Conservation (phyloP, 2,797 vertebrate genomes). For the Hozukius guyotensis region DNA sequence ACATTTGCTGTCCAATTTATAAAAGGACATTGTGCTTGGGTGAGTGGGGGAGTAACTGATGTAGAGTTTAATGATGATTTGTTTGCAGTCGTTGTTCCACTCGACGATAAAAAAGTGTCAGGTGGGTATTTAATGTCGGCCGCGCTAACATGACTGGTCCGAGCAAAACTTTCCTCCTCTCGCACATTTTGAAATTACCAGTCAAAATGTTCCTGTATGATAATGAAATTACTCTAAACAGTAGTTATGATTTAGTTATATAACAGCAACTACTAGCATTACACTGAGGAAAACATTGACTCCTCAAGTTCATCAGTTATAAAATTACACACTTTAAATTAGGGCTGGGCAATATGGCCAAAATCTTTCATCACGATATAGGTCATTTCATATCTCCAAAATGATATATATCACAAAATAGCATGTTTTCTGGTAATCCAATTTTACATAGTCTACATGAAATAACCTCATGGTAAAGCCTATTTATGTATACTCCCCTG, state of each 20-base stretch:
- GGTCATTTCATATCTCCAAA: too few relatives aligned
- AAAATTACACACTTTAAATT: background rate
- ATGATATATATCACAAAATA: too few relatives aligned
- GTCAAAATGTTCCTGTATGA: background rate
- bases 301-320: background rate
- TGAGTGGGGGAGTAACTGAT: conserved; percentile 88
- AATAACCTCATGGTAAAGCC: too few relatives aligned
- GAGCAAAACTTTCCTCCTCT: conserved; percentile 31
- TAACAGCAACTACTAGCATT: background rate
- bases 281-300: background rate
- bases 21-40: conserved; percentile 86
- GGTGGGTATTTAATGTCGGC: conserved; percentile 85
- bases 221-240: background rate
- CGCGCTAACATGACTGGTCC: conserved; percentile 57
- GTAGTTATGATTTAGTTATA: background rate
- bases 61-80: conserved; percentile 93
- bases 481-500: too few relatives aligned
- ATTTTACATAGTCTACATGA: too few relatives aligned
- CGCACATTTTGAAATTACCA: background rate
- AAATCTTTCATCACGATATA: too few relatives aligned
- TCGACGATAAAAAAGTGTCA: conserved; percentile 85
- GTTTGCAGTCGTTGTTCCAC: conserved; percentile 89
- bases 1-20: conserved; percentile 97
- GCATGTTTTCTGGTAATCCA: too few relatives aligned
- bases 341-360: too few relatives aligned